phyloP scores from a whole-genome alignment of 2,113 vertebrate genomes.

The Sula dactylatra region DNA sequence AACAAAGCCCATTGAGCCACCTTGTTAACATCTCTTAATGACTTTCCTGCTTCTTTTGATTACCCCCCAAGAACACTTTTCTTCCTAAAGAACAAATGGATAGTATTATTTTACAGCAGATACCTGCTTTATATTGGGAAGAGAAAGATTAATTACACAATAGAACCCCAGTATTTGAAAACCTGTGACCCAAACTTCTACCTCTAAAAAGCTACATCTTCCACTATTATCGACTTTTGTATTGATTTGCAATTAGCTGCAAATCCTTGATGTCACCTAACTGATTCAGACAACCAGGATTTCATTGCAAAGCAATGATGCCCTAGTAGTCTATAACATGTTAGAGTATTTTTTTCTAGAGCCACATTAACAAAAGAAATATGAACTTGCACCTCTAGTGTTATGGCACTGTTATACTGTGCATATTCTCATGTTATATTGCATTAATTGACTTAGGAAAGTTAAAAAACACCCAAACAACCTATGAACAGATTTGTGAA shows the following conservation, averaged over 20 bases:
- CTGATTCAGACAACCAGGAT: background rate
- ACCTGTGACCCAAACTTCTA: background rate
- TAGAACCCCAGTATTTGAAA: background rate
- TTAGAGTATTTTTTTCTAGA: background rate
- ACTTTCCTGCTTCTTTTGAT: background rate
- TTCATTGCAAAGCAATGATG: background rate
- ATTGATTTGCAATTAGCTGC: background rate
- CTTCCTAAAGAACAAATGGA: background rate
- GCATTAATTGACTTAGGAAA: background rate
- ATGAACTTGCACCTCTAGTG: background rate
- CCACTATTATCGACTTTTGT: background rate
- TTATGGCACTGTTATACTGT: background rate
- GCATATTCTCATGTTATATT: background rate
- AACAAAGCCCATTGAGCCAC: background rate
- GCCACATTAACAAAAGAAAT: background rate
- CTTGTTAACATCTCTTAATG: background rate
- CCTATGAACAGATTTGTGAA: background rate
- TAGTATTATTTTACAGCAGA: background rate
- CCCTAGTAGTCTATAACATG: background rate
- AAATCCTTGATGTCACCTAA: background rate
- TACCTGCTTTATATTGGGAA: background rate
- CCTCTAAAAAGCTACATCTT: background rate
- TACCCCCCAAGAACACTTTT: background rate
- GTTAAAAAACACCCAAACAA: background rate
- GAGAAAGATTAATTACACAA: background rate